Percentiles rank a stretch among this genome's conserved stretches.
These are phyloP conservation scores for Bombus cullumanus DNA, from an alignment of 1,140 invertebrate species.

Conservation along the genomic window DNA sequence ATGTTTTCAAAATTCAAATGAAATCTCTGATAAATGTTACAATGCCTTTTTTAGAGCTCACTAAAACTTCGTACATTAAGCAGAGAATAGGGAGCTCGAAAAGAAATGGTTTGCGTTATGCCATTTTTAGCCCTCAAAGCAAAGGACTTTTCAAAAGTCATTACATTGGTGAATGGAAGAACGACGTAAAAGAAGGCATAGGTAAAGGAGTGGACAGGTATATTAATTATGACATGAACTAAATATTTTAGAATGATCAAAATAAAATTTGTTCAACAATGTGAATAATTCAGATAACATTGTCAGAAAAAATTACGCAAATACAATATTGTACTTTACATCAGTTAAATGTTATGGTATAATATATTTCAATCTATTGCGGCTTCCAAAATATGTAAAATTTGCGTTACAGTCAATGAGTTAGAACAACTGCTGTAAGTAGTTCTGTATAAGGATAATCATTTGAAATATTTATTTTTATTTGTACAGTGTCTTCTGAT, in stretches of 20 bases:
- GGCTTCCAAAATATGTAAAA: too few species aligned
- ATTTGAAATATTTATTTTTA: slow-evolving; percentile 20
- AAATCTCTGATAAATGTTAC: not conserved
- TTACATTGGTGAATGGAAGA: slow-evolving; percentile 84
- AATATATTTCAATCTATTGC: too few species aligned
- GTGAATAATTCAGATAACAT: too few species aligned
- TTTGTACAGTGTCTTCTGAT: not conserved
- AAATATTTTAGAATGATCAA: too few species aligned
- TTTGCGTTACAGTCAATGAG: not conserved
- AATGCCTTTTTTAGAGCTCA: slow-evolving; percentile 55
- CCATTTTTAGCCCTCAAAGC: slow-evolving; percentile 81
- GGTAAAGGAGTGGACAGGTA: slow-evolving; percentile 54
- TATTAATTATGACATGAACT: slow-evolving; percentile 6
- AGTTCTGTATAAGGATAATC: not conserved
- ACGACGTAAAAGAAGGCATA: slow-evolving; percentile 83
- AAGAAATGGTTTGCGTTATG: slow-evolving; percentile 82
- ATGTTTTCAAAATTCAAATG: slow-evolving; percentile 5
- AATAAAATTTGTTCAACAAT: too few species aligned
- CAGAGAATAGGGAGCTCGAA: slow-evolving; percentile 43
- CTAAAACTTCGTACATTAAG: slow-evolving; percentile 23
- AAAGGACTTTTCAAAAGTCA: slow-evolving; percentile 70
- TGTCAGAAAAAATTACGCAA: too few species aligned
- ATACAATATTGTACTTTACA: too few species aligned
- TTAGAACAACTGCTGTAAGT: not conserved
- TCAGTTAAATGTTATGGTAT: too few species aligned